These are phyloP conservation scores for Perca fluviatilis DNA, from an alignment of 2,113 vertebrate species.

Conservation along the genomic window DNA sequence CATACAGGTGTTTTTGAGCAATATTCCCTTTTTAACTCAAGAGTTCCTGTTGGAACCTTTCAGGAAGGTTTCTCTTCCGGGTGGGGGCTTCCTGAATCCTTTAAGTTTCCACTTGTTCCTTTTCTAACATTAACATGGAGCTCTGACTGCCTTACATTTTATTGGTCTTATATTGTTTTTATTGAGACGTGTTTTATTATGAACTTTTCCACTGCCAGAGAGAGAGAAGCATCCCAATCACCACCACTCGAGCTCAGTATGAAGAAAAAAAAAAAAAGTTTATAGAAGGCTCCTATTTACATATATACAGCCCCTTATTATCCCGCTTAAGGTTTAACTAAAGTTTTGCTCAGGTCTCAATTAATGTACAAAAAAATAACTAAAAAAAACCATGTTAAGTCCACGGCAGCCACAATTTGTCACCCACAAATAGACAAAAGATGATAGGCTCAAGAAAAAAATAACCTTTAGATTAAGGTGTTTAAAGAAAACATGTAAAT, in stretches of 20 bases:
- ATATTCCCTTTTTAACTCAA: neutral
- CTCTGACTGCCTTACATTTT: neutral
- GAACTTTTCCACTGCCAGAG: neutral
- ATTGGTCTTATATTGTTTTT: neutral
- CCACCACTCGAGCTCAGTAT: neutral
- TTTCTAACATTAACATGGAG: neutral
- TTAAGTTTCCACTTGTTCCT: neutral
- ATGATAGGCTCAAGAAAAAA: neutral
- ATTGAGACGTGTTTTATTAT: neutral
- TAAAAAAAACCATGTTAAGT: neutral
- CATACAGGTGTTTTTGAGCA: neutral
- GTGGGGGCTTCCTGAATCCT: too few relatives aligned
- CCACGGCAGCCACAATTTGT: neutral
- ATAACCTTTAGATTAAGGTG: neutral
- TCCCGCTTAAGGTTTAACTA: neutral
- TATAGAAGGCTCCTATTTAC: neutral
- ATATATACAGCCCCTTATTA: conserved; percentile 1
- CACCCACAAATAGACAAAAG: neutral
- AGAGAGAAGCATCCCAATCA: neutral
- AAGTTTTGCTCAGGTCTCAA: conserved; percentile 1
- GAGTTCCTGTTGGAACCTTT: too few relatives aligned
- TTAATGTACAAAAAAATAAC: conserved; percentile 6
- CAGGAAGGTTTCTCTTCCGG: neutral
- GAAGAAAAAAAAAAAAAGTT: neutral
- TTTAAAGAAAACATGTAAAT: conserved; percentile 6